Percentiles rank a stretch among this genome's conserved stretches.
These are phyloP conservation scores for Plecturocebus donacophilus DNA, from an alignment of 2,113 vertebrate genomes.

Conservation along the genomic window DNA sequence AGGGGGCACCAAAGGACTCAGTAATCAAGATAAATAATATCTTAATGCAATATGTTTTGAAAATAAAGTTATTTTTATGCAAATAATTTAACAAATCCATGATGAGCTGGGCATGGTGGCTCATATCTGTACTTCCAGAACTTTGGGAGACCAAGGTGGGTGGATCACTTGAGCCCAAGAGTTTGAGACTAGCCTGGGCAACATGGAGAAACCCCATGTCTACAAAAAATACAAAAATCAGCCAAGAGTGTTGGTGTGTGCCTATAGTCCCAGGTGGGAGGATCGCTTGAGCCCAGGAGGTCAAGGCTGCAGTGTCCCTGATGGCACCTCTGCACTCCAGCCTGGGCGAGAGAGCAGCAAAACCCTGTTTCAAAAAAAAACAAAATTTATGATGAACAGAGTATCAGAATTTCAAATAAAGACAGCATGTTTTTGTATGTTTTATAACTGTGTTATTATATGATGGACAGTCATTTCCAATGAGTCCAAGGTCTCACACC, in stretches of 20 bases:
- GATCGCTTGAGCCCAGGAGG: too few relatives aligned
- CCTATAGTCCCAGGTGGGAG: too few relatives aligned
- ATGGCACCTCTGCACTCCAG: too few relatives aligned
- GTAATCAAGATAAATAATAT: neutral
- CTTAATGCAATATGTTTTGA: neutral
- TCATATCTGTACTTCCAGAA: too few relatives aligned
- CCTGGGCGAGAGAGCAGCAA: too few relatives aligned
- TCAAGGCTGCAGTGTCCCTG: too few relatives aligned
- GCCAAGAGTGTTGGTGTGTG: fast-evolving
- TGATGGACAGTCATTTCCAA: neutral
- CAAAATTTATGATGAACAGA: neutral
- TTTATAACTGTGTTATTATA: neutral
- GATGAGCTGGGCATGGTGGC: too few relatives aligned
- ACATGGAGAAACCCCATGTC: too few relatives aligned
- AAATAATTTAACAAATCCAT: neutral
- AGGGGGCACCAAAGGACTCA: neutral
- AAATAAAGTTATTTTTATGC: neutral
- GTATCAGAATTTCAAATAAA: neutral
- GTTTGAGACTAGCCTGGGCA: too few relatives aligned
- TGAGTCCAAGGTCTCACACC: neutral
- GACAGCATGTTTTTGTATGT: neutral
- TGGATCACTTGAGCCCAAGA: too few relatives aligned
- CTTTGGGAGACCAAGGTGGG: too few relatives aligned
- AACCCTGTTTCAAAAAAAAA: neutral
- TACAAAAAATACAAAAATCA: too few relatives aligned